These are phyloP conservation scores for Vireo griseus DNA, from an alignment of 2,797 vertebrate species.

Conservation along the genomic window DNA sequence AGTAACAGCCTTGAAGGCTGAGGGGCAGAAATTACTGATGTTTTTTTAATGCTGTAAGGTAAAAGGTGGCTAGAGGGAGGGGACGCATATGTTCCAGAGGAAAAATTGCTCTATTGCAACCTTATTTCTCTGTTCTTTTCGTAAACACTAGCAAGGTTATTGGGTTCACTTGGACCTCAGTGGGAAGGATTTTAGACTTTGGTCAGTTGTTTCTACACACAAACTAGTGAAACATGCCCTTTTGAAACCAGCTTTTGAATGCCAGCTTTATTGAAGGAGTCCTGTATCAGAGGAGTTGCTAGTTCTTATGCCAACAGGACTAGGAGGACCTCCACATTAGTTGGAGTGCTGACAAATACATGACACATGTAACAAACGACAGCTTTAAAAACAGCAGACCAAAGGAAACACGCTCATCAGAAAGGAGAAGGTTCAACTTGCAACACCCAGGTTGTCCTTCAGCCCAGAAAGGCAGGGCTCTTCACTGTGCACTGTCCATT, in stretches of 20 bases:
- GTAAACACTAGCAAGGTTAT: not conserved
- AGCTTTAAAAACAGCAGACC: not conserved
- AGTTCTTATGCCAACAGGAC: not conserved
- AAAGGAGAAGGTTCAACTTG: not conserved
- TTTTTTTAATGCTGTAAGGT: not conserved
- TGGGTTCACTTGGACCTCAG: not conserved
- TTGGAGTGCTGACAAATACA: not conserved
- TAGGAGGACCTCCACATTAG: not conserved
- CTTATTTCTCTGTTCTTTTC: not conserved
- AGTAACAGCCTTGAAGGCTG: not conserved
- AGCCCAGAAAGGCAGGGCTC: not conserved
- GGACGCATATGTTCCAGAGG: rapidly evolving
- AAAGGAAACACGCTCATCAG: not conserved
- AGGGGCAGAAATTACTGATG: not conserved
- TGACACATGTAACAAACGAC: not conserved
- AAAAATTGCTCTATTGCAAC: not conserved
- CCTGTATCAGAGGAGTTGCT: not conserved
- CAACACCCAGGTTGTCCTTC: not conserved
- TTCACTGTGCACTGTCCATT: not conserved
- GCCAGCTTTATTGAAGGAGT: not conserved
- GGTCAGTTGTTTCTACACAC: not conserved
- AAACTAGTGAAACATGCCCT: not conserved
- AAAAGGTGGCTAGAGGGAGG: not conserved
- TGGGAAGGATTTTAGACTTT: conserved; percentile 8
- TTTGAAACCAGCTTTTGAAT: not conserved